phyloP scores from a whole-genome alignment of 2,797 vertebrate species.

The Notoglanidium macrostoma region DNA sequence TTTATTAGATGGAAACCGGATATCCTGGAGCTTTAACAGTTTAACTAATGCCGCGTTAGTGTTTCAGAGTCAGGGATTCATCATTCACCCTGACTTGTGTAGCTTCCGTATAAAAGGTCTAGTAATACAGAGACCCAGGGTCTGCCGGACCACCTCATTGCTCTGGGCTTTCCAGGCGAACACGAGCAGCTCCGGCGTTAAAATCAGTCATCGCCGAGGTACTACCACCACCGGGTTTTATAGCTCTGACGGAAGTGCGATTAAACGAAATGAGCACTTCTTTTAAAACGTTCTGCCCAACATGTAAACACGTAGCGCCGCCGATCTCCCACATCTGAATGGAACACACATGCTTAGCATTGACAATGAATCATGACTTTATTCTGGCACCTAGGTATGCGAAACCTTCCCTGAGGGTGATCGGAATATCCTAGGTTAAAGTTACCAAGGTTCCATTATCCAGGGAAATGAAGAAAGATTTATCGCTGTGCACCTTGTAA shows the following conservation, averaged over 20 bases:
- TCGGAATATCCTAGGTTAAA: slow-evolving; percentile 44
- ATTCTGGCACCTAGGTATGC: slow-evolving; percentile 38
- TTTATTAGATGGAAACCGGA: slow-evolving; percentile 41
- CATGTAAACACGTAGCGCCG: background rate
- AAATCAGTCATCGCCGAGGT: no score
- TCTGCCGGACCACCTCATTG: background rate
- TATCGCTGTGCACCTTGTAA: slow-evolving; percentile 40
- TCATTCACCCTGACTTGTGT: slow-evolving; percentile 14
- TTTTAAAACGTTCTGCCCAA: background rate
- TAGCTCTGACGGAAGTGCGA: background rate
- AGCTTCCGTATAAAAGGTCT: slow-evolving; percentile 18
- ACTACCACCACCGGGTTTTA: background rate
- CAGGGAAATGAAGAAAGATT: slow-evolving; percentile 34
- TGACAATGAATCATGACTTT: slow-evolving; percentile 32
- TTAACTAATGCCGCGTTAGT: slow-evolving; percentile 18
- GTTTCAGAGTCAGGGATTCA: slow-evolving; percentile 15
- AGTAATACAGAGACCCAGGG: background rate
- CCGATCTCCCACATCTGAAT: background rate
- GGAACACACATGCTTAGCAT: slow-evolving; percentile 25
- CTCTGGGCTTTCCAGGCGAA: background rate
- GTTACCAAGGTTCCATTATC: slow-evolving; percentile 39
- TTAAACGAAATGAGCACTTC: background rate
- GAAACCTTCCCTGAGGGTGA: slow-evolving; percentile 35
- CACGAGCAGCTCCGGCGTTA: no score
- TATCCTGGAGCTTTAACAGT: slow-evolving; percentile 37